A percentile compares a stretch with the other conserved stretches of the same genome.
Evolutionary conservation across 2,888 invertebrate genomes (phyloP).

Genomic region (Noctua pronuba): DNA sequence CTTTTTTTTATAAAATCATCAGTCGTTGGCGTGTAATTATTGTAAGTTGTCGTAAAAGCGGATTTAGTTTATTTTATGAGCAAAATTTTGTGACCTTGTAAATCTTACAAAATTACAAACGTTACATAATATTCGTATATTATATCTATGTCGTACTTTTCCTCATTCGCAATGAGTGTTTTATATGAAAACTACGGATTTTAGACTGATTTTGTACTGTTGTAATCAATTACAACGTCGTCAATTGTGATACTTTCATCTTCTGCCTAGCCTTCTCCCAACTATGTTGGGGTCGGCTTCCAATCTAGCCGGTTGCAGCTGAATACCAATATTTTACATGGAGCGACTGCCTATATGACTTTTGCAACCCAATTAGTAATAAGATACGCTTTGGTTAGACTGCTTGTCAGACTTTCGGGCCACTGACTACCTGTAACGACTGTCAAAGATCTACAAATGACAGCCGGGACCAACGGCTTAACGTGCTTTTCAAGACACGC

Average conservation of each 20-base stretch:
- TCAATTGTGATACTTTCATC: background rate
- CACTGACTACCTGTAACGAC: background rate
- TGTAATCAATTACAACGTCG: background rate
- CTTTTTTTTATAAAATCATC: constrained; percentile 38
- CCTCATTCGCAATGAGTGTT: background rate
- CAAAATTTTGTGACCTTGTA: constrained; percentile 9
- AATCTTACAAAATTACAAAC: constrained; percentile 9
- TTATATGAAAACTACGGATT: background rate
- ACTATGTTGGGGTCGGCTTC: background rate
- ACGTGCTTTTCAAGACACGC: background rate
- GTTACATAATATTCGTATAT: background rate
- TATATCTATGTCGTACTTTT: background rate
- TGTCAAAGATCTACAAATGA: background rate
- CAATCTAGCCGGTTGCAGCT: background rate
- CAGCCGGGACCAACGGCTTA: background rate
- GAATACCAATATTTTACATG: background rate
- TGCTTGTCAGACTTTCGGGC: background rate
- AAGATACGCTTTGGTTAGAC: background rate
- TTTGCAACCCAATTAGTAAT: background rate
- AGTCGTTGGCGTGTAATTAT: constrained; percentile 46
- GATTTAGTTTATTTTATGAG: constrained; percentile 28
- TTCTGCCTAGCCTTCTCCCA: background rate
- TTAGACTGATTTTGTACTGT: background rate
- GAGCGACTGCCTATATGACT: background rate
- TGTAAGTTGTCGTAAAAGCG: constrained; percentile 18